A percentile compares a stretch with the other conserved stretches of the same genome.
Evolutionary conservation across 2,113 vertebrate genomes (phyloP).

Genomic region (Xiphophorus hellerii): DNA sequence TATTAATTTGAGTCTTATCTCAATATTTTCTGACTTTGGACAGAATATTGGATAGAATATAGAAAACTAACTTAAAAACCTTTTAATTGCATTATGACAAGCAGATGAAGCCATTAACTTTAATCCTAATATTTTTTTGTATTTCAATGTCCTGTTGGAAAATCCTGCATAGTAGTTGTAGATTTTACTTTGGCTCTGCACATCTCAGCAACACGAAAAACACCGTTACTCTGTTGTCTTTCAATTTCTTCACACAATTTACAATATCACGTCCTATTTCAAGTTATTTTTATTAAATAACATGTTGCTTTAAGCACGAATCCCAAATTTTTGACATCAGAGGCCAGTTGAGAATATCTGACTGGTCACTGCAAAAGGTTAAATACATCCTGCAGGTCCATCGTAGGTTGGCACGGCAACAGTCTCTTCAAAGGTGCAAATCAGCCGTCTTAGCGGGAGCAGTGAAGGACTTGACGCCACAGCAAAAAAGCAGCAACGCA

Average conservation of each 20-base stretch:
- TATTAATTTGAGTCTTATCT: too few relatives aligned
- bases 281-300: not conserved
- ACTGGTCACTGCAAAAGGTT: not conserved
- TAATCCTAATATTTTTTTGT: too few relatives aligned
- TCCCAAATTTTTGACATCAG: not conserved
- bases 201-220: too few relatives aligned
- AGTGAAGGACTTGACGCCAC: not conserved
- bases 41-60: too few relatives aligned
- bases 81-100: too few relatives aligned
- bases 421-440: too few relatives aligned
- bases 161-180: too few relatives aligned
- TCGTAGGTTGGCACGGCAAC: not conserved
- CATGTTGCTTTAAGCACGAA: not conserved
- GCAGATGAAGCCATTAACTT: too few relatives aligned
- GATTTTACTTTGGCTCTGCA: too few relatives aligned
- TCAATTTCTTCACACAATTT: not conserved
- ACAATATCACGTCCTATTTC: not conserved
- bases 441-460: slow-evolving; percentile 10
- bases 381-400: not conserved
- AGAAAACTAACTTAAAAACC: too few relatives aligned
- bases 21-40: too few relatives aligned
- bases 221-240: not conserved
- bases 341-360: not conserved
- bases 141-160: too few relatives aligned
- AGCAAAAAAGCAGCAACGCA: slow-evolving; percentile 22